These are phyloP conservation scores for Sycophaga agraensis DNA, from an alignment of 1,140 invertebrate genomes.

Conservation along the genomic window DNA sequence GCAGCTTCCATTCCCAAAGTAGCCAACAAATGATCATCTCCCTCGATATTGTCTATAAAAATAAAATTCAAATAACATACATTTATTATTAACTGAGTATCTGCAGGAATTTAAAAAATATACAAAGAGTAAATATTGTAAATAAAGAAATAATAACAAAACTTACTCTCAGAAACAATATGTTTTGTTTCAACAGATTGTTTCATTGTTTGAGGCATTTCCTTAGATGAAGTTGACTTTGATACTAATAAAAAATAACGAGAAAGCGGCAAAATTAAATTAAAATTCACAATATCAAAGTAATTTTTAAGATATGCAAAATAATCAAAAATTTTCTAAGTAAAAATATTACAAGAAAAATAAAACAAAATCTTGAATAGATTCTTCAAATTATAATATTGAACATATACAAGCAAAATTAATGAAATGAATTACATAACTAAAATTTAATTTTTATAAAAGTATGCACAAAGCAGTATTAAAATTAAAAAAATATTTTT, in stretches of 20 bases:
- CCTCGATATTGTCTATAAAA: constrained; percentile 49
- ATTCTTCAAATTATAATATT: too few relatives aligned
- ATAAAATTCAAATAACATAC: not conserved
- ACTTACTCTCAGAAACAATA: constrained; percentile 41
- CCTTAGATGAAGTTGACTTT: constrained; percentile 32
- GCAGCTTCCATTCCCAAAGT: constrained; percentile 52
- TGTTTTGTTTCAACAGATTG: constrained; percentile 36
- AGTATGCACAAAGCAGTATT: too few relatives aligned
- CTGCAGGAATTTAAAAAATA: not conserved
- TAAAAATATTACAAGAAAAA: too few relatives aligned
- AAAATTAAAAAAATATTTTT: too few relatives aligned
- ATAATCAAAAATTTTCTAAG: too few relatives aligned
- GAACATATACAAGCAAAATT: too few relatives aligned
- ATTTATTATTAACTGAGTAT: not conserved
- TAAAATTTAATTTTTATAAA: constrained; percentile 4
- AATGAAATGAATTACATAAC: too few relatives aligned
- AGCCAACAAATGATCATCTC: constrained; percentile 52
- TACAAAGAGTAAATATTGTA: not conserved
- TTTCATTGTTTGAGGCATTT: constrained; percentile 29
- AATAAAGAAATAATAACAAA: constrained; percentile 23
- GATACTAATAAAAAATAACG: constrained; percentile 35
- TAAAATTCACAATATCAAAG: constrained; percentile 15
- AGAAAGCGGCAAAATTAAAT: constrained; percentile 26
- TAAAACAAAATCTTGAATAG: too few relatives aligned
- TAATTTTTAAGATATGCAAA: too few relatives aligned